Percentiles rank a stretch among this genome's conserved stretches.
Conservation (phyloP, 2,113 vertebrate genomes). For the Oreocharis arfaki region DNA sequence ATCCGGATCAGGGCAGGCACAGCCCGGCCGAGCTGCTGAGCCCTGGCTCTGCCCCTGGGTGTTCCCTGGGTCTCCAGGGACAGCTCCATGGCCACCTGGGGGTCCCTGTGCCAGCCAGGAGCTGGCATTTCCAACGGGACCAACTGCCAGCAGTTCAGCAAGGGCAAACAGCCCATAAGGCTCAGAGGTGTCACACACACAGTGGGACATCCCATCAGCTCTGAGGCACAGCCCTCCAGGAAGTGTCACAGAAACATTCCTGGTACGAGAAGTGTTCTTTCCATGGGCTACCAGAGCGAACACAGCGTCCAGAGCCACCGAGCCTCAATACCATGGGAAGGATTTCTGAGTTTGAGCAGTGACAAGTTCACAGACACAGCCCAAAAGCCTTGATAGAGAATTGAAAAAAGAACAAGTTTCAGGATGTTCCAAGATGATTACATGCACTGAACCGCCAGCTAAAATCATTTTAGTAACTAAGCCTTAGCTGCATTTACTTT, state of each 20-base stretch:
- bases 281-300: neutral
- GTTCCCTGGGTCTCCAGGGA: rapidly evolving
- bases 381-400: neutral
- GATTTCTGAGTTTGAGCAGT: neutral
- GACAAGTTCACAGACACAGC: neutral
- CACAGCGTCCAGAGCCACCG: rapidly evolving
- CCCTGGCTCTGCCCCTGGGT: no score
- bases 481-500: neutral
- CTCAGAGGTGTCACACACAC: neutral
- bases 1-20: neutral
- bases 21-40: rapidly evolving
- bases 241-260: neutral
- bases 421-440: neutral
- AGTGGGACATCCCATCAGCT: neutral
- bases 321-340: neutral
- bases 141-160: neutral
- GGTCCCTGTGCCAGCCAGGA: neutral
- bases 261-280: neutral
- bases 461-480: neutral
- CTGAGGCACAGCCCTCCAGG: neutral
- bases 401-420: neutral
- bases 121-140: neutral
- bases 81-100: rapidly evolving
- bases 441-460: neutral
- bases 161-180: rapidly evolving